These are phyloP conservation scores for Orientallactaga bullata DNA, from an alignment of 2,113 vertebrate species.

Conservation along the genomic window DNA sequence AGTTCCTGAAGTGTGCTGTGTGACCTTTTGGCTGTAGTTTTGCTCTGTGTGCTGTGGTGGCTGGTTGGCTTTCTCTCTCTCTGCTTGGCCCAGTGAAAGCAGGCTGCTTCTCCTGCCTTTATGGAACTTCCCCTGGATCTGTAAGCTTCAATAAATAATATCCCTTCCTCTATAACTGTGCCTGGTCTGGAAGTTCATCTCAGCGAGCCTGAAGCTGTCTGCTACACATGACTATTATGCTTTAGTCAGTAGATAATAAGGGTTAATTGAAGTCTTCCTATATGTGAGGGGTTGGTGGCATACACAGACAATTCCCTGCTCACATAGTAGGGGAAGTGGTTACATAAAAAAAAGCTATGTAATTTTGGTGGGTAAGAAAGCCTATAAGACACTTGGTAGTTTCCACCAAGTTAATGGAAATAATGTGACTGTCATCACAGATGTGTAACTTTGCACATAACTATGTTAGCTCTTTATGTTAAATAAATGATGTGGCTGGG, in stretches of 20 bases:
- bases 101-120: no score
- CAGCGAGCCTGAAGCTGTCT: no score
- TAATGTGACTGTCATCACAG: not conserved
- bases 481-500: constrained; percentile 1
- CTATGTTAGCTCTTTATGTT: not conserved
- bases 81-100: no score
- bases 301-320: not conserved
- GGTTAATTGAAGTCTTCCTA: not conserved
- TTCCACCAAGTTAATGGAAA: not conserved
- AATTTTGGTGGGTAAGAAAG: constrained; percentile 21
- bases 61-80: no score
- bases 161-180: no score
- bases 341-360: not conserved
- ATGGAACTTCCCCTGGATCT: no score
- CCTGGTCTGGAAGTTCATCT: no score
- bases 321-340: not conserved
- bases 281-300: not conserved
- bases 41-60: no score
- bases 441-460: not conserved
- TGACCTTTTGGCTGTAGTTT: no score
- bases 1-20: no score
- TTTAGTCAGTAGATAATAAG: not conserved
- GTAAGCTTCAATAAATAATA: no score
- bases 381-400: not conserved
- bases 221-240: not conserved